These are phyloP conservation scores for Conus canariensis DNA, from an alignment of 2,888 invertebrate genomes.

Conservation along the genomic window DNA sequence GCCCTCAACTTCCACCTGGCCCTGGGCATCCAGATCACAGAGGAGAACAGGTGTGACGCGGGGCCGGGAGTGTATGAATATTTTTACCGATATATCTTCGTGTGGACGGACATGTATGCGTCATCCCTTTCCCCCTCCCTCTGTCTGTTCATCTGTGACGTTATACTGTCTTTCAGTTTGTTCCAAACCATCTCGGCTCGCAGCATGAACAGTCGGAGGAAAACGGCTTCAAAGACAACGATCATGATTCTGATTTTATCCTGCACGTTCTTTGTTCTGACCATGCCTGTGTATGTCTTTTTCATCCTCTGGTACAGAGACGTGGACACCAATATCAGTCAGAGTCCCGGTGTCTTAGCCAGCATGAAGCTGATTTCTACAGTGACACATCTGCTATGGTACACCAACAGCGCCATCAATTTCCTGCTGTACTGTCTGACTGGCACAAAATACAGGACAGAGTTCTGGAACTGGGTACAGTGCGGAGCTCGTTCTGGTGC, in stretches of 20 bases:
- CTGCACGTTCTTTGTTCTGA: not conserved
- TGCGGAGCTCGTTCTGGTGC: not conserved
- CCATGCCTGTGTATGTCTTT: not conserved
- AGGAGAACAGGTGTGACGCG: not conserved
- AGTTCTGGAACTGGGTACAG: not conserved
- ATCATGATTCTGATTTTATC: not conserved
- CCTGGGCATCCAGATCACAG: not conserved
- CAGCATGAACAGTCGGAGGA: not conserved
- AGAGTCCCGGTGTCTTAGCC: not conserved
- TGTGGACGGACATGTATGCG: not conserved
- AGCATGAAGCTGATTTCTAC: not conserved
- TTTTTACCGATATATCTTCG: not conserved
- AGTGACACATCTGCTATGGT: not conserved
- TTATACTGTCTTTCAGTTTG: not conserved
- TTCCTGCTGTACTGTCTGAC: conserved; percentile 10
- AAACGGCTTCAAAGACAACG: not conserved
- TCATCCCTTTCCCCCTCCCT: not conserved
- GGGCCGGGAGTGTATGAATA: no score
- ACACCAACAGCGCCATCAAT: conserved; percentile 18
- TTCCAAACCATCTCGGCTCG: not conserved
- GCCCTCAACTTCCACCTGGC: not conserved
- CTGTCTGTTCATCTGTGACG: not conserved
- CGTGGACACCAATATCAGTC: no score
- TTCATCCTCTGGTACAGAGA: not conserved
- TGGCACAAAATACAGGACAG: not conserved